Evolutionary conservation across 2,888 invertebrate genomes (phyloP).

Genomic region (Hedychridium roseum): DNA sequence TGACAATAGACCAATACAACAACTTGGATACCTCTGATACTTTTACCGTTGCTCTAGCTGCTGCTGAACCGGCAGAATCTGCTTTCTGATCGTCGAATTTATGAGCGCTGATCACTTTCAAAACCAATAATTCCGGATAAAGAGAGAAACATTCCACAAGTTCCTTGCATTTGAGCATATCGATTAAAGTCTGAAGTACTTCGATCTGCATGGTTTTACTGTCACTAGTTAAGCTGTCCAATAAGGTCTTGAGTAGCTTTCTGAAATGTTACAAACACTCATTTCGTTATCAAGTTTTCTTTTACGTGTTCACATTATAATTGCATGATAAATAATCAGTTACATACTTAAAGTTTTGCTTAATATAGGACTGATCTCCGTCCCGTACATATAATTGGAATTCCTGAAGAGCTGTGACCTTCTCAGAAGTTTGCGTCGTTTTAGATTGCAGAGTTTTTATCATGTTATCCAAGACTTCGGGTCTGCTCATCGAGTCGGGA

Average conservation of each 20-base stretch:
- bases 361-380: slow-evolving; percentile 54
- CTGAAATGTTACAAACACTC: slow-evolving; percentile 40
- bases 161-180: slow-evolving; percentile 82
- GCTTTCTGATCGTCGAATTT: slow-evolving; percentile 62
- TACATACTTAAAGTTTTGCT: slow-evolving; percentile 57
- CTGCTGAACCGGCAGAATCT: slow-evolving; percentile 38
- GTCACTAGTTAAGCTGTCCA: slow-evolving; percentile 75
- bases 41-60: slow-evolving; percentile 61
- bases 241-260: slow-evolving; percentile 74
- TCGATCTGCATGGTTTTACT: slow-evolving; percentile 76
- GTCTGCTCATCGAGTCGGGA: slow-evolving; percentile 51
- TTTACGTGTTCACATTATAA: background rate
- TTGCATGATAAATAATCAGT: background rate
- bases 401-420: slow-evolving; percentile 53
- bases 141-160: slow-evolving; percentile 82
- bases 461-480: slow-evolving; percentile 57
- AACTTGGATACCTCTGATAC: slow-evolving; percentile 60
- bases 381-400: slow-evolving; percentile 58
- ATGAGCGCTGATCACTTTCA: slow-evolving; percentile 90
- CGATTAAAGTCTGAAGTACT: slow-evolving; percentile 82
- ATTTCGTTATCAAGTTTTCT: background rate
- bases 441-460: slow-evolving; percentile 52
- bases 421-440: slow-evolving; percentile 46
- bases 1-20: too few species aligned
- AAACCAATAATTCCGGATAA: slow-evolving; percentile 89